phyloP scores from a whole-genome alignment of 2,797 vertebrate species.

The Carcharodon carcharias region DNA sequence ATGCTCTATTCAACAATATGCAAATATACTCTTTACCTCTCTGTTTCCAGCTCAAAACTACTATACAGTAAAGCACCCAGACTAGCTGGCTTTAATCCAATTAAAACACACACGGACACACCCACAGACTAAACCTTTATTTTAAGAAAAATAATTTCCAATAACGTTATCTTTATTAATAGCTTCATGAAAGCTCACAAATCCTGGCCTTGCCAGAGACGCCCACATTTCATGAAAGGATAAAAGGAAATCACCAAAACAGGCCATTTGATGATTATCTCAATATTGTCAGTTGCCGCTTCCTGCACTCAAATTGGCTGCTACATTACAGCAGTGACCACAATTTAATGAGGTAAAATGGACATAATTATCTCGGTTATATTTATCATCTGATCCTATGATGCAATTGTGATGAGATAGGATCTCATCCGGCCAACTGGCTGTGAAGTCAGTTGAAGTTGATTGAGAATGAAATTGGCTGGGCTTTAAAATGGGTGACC shows the following conservation, averaged over 20 bases:
- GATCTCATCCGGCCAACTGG: background rate
- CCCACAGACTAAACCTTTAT: too few species aligned
- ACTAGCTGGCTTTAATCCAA: too few species aligned
- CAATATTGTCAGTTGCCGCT: background rate
- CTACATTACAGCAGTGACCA: background rate
- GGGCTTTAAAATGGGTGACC: background rate
- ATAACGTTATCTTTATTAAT: too few species aligned
- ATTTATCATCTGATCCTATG: background rate
- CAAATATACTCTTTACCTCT: too few species aligned
- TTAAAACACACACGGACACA: too few species aligned
- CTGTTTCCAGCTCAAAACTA: too few species aligned
- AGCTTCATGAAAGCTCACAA: too few species aligned
- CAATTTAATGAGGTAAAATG: background rate
- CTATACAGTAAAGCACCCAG: too few species aligned
- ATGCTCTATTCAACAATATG: too few species aligned
- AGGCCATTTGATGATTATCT: background rate
- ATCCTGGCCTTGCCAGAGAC: too few species aligned
- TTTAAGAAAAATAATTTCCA: too few species aligned
- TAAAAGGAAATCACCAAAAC: background rate
- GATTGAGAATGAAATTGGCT: background rate
- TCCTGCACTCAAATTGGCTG: background rate
- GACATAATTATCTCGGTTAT: background rate
- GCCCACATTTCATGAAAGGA: too few species aligned
- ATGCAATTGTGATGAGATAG: background rate
- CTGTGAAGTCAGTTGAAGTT: background rate